Percentiles rank a stretch among this genome's conserved stretches.
Conservation (phyloP, 2,113 vertebrate genomes). For the Carassius gibelio region DNA sequence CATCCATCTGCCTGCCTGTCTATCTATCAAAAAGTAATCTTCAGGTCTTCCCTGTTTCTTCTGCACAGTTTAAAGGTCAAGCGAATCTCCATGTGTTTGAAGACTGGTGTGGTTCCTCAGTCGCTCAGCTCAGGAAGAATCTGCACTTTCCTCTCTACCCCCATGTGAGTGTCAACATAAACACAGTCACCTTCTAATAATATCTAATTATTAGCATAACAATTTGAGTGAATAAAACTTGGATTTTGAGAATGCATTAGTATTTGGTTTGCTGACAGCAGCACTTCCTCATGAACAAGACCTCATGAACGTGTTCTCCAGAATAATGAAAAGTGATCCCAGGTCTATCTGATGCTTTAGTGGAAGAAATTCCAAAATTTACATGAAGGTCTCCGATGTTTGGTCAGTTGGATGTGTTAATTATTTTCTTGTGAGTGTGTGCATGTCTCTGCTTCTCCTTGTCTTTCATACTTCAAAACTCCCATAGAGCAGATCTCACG, state of each 20-base stretch:
- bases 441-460: neutral
- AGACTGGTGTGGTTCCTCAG: constrained; percentile 94
- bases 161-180: constrained; percentile 82
- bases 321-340: neutral
- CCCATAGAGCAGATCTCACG: neutral
- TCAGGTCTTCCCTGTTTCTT: neutral
- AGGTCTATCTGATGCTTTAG: neutral
- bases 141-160: constrained; percentile 96
- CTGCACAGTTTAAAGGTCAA: constrained; percentile 83
- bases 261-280: neutral
- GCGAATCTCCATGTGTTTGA: constrained; percentile 97
- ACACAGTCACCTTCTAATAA: neutral
- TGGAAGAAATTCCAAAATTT: neutral
- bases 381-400: neutral
- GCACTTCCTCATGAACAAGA: neutral
- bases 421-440: neutral
- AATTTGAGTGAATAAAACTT: neutral
- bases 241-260: neutral
- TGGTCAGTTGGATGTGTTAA: neutral
- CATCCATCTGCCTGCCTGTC: too few species aligned
- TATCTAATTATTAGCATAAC: neutral
- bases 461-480: neutral
- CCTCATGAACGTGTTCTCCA: neutral
- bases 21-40: too few species aligned
- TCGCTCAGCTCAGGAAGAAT: constrained; percentile 89